phyloP scores from a whole-genome alignment of 2,888 invertebrate species.

The Tuberolachnus salignus region DNA sequence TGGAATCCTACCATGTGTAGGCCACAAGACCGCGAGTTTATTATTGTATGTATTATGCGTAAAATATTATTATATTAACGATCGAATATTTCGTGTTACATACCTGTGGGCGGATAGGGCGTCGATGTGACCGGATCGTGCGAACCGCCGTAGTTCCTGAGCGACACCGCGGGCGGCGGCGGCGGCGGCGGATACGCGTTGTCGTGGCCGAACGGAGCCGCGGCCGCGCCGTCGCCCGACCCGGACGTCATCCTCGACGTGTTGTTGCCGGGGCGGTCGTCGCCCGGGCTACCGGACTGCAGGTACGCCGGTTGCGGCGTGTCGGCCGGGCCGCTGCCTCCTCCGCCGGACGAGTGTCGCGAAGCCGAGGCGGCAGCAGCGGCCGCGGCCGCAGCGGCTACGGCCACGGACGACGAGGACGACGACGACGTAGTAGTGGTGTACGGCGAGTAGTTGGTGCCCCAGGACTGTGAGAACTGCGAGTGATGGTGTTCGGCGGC shows the following conservation, averaged over 20 bases:
- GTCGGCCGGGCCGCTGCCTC: constrained; percentile 66
- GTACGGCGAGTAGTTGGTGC: constrained; percentile 73
- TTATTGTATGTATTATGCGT: no score
- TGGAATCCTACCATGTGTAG: no score
- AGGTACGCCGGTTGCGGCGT: constrained; percentile 67
- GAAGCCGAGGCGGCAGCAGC: constrained; percentile 59
- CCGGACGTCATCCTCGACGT: constrained; percentile 67
- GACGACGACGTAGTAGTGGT: constrained; percentile 66
- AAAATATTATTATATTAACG: no score
- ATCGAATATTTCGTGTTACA: constrained; percentile 59
- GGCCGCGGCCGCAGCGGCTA: constrained; percentile 59
- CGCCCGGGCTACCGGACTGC: constrained; percentile 64
- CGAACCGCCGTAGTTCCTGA: constrained; percentile 39
- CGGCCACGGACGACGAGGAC: constrained; percentile 41
- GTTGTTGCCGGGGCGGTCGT: constrained; percentile 61
- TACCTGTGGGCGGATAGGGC: constrained; percentile 81
- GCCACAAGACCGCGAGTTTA: no score
- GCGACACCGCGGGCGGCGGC: constrained; percentile 71
- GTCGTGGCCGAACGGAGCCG: constrained; percentile 57
- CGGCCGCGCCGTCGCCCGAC: constrained; percentile 67
- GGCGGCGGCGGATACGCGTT: constrained; percentile 72
- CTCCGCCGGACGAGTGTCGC: constrained; percentile 65
- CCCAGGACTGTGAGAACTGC: constrained; percentile 70
- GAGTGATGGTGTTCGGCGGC: constrained; percentile 62
- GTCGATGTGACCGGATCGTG: constrained; percentile 68